phyloP scores from a whole-genome alignment of 2,113 vertebrate species.

The Oreotrochilus melanogaster region DNA sequence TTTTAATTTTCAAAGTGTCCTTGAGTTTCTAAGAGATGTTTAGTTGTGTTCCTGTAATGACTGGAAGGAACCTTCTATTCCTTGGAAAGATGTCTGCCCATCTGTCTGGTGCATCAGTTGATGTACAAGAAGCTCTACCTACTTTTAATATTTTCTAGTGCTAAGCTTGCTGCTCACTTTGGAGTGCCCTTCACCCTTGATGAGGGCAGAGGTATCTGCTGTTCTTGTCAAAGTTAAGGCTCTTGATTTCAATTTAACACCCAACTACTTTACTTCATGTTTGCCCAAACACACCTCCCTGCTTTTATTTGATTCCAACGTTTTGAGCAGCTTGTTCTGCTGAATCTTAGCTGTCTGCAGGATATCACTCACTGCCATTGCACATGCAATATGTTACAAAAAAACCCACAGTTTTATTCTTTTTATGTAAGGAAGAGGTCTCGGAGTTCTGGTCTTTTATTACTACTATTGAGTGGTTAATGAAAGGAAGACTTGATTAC shows the following conservation, averaged over 20 bases:
- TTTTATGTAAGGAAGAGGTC: not conserved
- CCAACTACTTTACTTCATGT: not conserved
- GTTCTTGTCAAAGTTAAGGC: not conserved
- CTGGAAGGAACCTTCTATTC: not conserved
- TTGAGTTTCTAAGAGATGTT: not conserved
- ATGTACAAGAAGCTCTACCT: not conserved
- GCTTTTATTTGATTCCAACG: not conserved
- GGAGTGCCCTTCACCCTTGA: not conserved
- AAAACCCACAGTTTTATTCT: rapidly evolving
- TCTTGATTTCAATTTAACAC: not conserved
- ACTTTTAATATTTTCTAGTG: not conserved
- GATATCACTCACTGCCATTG: not conserved
- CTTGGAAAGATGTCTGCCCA: not conserved
- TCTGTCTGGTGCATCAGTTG: not conserved
- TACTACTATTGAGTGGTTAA: not conserved
- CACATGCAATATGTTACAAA: not conserved
- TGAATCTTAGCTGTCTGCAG: not conserved
- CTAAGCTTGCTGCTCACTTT: not conserved
- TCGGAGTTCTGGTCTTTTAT: not conserved
- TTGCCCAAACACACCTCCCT: not conserved
- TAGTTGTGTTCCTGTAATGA: not conserved
- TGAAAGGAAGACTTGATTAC: not conserved
- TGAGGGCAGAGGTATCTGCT: not conserved
- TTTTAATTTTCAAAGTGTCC: not conserved
- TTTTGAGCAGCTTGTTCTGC: not conserved